A percentile compares a stretch with the other conserved stretches of the same genome.
Conservation (phyloP, 2,797 vertebrate genomes). For the Chiropotes sagulatus region DNA sequence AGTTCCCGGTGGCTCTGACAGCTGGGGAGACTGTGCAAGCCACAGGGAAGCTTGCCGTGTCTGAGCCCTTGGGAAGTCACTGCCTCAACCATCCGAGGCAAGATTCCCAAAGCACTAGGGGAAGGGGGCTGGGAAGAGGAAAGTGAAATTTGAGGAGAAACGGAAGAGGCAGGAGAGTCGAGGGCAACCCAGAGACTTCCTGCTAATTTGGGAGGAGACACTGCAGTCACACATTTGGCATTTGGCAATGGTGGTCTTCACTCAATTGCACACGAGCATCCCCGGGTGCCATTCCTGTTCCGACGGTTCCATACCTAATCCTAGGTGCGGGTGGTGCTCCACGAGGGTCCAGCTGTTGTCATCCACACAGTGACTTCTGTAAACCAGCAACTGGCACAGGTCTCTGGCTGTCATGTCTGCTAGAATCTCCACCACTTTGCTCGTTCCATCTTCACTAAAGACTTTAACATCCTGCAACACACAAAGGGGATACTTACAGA, state of each 20-base stretch:
- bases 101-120: not conserved
- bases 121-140: not conserved
- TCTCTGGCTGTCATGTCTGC: slow-evolving; percentile 97
- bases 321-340: slow-evolving; percentile 95
- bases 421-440: slow-evolving; percentile 96
- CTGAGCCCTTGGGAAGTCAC: slow-evolving; percentile 64
- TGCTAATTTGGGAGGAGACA: not conserved
- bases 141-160: not conserved
- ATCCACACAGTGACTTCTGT: slow-evolving; percentile 97
- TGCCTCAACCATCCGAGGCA: slow-evolving; percentile 36
- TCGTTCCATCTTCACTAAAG: slow-evolving; percentile 97
- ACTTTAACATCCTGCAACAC: slow-evolving; percentile 95
- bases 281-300: slow-evolving; percentile 47
- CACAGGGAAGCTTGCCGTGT: slow-evolving; percentile 60
- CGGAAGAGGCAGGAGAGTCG: not conserved
- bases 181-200: slow-evolving; percentile 11
- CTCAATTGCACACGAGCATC: not conserved
- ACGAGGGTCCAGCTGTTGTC: slow-evolving; percentile 97
- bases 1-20: slow-evolving; percentile 51
- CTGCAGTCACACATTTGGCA: not conserved
- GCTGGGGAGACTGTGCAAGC: slow-evolving; percentile 30
- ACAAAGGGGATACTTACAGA: slow-evolving; percentile 78
- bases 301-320: slow-evolving; percentile 90
- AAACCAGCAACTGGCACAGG: slow-evolving; percentile 96
- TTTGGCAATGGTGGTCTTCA: not conserved